Conservation (phyloP, 1,140 invertebrate genomes). For the Nilaparvata lugens region DNA sequence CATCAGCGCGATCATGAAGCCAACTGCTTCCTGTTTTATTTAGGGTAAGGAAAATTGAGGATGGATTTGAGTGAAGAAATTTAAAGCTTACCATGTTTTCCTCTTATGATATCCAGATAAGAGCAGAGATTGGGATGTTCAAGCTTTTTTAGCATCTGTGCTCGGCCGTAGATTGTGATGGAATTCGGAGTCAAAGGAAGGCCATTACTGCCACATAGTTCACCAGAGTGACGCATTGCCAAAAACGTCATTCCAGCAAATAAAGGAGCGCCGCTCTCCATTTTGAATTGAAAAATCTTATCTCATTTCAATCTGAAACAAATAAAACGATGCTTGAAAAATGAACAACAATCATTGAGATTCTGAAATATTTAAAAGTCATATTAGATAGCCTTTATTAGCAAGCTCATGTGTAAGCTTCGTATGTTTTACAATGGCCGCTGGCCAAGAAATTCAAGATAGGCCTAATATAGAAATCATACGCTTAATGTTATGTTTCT, state of each 20-base stretch:
- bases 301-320: too few relatives aligned
- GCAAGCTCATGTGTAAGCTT: too few relatives aligned
- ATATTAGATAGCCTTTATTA: too few relatives aligned
- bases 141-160: slow-evolving; percentile 73
- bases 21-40: too few relatives aligned
- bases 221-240: slow-evolving; percentile 78
- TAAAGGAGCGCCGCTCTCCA: not conserved
- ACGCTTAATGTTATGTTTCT: too few relatives aligned
- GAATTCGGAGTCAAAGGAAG: slow-evolving; percentile 92
- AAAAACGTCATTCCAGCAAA: slow-evolving; percentile 85
- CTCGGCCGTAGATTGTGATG: slow-evolving; percentile 83
- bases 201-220: slow-evolving; percentile 91
- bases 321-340: too few relatives aligned
- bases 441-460: too few relatives aligned
- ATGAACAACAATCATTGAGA: too few relatives aligned
- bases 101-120: slow-evolving; percentile 84
- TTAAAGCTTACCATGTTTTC: slow-evolving; percentile 76
- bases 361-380: too few relatives aligned
- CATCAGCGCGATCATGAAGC: not conserved
- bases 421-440: too few relatives aligned
- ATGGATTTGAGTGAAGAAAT: not conserved
- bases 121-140: slow-evolving; percentile 72
- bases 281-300: not conserved
- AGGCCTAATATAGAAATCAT: too few relatives aligned
- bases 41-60: too few relatives aligned